Conservation (phyloP, 2,888 invertebrate genomes). For the Erynnis tages region DNA sequence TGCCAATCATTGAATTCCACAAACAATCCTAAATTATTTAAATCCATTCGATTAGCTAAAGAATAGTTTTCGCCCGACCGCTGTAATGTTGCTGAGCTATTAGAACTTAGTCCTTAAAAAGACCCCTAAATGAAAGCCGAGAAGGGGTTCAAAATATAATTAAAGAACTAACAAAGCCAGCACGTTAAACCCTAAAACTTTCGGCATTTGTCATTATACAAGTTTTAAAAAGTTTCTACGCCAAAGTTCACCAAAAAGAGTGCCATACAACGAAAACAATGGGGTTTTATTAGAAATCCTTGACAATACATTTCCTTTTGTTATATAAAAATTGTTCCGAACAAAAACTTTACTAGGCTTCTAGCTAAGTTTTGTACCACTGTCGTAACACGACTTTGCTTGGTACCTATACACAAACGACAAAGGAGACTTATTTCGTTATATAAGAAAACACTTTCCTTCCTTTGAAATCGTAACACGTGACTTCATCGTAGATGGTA, state of each 20-base stretch:
- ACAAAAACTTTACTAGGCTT: conserved; percentile 24
- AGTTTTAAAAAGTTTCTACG: conserved; percentile 25
- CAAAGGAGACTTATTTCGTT: too few species aligned
- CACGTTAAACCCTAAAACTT: conserved; percentile 26
- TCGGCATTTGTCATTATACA: conserved; percentile 26
- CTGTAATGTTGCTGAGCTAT: neutral
- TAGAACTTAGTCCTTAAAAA: conserved; percentile 10
- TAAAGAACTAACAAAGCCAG: conserved; percentile 23
- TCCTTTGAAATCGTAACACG: too few species aligned
- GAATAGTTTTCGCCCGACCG: too few species aligned
- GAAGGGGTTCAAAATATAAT: conserved; percentile 23
- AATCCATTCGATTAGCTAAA: too few species aligned
- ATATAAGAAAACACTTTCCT: too few species aligned
- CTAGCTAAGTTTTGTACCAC: neutral
- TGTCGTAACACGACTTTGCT: neutral
- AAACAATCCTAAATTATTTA: too few species aligned
- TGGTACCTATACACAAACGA: too few species aligned
- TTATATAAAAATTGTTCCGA: conserved; percentile 17
- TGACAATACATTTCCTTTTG: conserved; percentile 25
- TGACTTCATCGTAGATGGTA: too few species aligned
- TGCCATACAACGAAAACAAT: conserved; percentile 25
- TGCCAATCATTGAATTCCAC: too few species aligned
- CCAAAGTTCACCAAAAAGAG: conserved; percentile 23
- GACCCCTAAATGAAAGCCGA: conserved; percentile 3
- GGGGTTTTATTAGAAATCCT: conserved; percentile 27